Percentiles rank a stretch among this genome's conserved stretches.
Conservation (phyloP, 1,140 invertebrate species). For the Achroia grisella region DNA sequence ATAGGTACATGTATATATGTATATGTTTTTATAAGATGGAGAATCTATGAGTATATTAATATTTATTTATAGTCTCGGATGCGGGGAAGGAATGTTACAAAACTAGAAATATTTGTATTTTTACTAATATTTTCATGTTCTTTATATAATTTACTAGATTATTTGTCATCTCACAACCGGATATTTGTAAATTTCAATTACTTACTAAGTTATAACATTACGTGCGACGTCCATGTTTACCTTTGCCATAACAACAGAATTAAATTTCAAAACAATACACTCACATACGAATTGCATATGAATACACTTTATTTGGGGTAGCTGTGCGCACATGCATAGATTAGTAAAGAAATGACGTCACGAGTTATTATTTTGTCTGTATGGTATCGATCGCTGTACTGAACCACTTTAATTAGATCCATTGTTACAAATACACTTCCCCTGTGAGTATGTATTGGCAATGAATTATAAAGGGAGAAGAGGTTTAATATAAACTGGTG, state of each 20-base stretch:
- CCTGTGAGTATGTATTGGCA: neutral
- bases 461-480: slow-evolving; percentile 14
- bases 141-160: too few species aligned
- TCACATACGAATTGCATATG: slow-evolving; percentile 12
- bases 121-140: too few species aligned
- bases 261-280: slow-evolving; percentile 6
- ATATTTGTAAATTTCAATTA: slow-evolving; percentile 6
- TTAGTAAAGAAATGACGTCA: slow-evolving; percentile 44
- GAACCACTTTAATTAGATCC: slow-evolving; percentile 32
- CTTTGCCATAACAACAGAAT: slow-evolving; percentile 5
- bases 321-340: slow-evolving; percentile 35
- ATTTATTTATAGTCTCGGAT: too few species aligned
- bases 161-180: too few species aligned
- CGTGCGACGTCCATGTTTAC: slow-evolving; percentile 4
- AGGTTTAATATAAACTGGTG: slow-evolving; percentile 30
- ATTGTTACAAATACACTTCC: slow-evolving; percentile 14
- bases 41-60: too few species aligned
- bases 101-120: too few species aligned
- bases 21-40: too few species aligned
- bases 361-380: slow-evolving; percentile 46
- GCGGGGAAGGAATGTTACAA: too few species aligned
- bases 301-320: slow-evolving; percentile 34
- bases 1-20: too few species aligned
- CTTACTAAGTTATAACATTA: too few species aligned
- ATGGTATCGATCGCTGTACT: slow-evolving; percentile 36